Conservation (phyloP, 2,888 invertebrate genomes). For the Acanthoscelides obtectus region DNA sequence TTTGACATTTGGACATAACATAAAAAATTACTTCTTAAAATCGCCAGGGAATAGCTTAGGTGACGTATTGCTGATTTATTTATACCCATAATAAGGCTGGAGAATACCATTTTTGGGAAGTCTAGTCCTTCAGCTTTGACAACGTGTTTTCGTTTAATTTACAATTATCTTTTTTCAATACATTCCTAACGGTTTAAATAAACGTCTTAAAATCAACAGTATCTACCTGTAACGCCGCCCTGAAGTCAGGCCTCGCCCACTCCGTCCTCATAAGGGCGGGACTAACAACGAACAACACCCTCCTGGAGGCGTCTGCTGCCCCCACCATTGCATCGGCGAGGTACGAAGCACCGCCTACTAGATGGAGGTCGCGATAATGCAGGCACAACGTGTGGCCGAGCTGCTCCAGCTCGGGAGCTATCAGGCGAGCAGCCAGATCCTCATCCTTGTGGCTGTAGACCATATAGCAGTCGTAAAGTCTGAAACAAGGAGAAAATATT, state of each 20-base stretch:
- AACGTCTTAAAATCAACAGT: too few relatives aligned
- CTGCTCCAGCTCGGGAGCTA: conserved; percentile 70
- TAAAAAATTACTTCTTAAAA: too few relatives aligned
- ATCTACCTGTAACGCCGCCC: conserved; percentile 57
- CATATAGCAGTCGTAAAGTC: conserved; percentile 75
- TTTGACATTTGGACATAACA: too few relatives aligned
- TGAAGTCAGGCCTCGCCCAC: conserved; percentile 78
- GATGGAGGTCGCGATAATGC: conserved; percentile 60
- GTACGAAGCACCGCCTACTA: conserved; percentile 59
- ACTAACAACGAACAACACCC: conserved; percentile 76
- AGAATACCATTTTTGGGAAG: too few relatives aligned
- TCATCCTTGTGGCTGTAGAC: conserved; percentile 80
- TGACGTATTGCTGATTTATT: too few relatives aligned
- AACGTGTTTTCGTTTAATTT: too few relatives aligned
- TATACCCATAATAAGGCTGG: too few relatives aligned
- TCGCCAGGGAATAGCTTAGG: too few relatives aligned
- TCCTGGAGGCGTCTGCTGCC: conserved; percentile 60
- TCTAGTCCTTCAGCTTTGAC: too few relatives aligned
- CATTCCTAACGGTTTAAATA: too few relatives aligned
- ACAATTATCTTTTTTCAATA: too few relatives aligned
- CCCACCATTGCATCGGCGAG: conserved; percentile 59
- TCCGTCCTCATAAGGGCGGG: conserved; percentile 77
- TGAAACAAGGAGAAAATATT: neutral
- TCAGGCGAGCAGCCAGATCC: conserved; percentile 64
- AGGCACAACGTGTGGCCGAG: conserved; percentile 63